phyloP scores from a whole-genome alignment of 2,797 vertebrate genomes.

The Aplochiton taeniatus region DNA sequence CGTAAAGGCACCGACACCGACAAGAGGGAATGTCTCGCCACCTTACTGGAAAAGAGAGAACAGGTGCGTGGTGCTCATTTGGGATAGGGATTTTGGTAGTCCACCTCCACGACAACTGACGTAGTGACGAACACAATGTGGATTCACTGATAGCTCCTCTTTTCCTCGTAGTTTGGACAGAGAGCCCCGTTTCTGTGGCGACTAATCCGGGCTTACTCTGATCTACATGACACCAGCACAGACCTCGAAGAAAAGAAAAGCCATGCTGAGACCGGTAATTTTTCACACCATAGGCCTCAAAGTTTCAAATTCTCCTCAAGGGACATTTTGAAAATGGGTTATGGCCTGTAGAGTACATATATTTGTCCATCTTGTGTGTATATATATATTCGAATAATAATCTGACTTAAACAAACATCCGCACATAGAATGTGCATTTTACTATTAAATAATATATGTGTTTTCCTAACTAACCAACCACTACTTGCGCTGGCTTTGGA shows the following conservation, averaged over 20 bases:
- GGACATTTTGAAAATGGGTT: too few species aligned
- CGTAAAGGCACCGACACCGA: slow-evolving; percentile 77
- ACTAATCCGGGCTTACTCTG: slow-evolving; percentile 85
- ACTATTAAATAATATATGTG: too few species aligned
- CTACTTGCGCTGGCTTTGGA: neutral
- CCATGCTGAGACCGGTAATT: slow-evolving; percentile 84
- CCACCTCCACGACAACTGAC: neutral
- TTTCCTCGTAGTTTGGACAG: slow-evolving; percentile 79
- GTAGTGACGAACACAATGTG: neutral
- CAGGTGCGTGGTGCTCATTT: slow-evolving; percentile 70
- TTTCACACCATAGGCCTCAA: neutral
- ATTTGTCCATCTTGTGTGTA: too few species aligned
- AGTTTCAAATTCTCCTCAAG: too few species aligned
- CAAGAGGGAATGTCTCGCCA: slow-evolving; percentile 79
- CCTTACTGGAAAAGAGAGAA: slow-evolving; percentile 79
- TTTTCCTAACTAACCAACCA: too few species aligned
- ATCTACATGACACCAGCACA: slow-evolving; percentile 84
- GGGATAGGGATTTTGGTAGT: neutral
- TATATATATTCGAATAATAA: too few species aligned
- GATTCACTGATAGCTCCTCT: slow-evolving; percentile 10
- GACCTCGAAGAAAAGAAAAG: slow-evolving; percentile 84
- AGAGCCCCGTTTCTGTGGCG: slow-evolving; percentile 87
- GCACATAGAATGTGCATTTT: too few species aligned
- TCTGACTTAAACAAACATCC: too few species aligned
- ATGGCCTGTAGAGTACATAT: too few species aligned